Evolutionary conservation across 2,113 vertebrate species (phyloP).

Genomic region (Typhlomys cinereus): DNA sequence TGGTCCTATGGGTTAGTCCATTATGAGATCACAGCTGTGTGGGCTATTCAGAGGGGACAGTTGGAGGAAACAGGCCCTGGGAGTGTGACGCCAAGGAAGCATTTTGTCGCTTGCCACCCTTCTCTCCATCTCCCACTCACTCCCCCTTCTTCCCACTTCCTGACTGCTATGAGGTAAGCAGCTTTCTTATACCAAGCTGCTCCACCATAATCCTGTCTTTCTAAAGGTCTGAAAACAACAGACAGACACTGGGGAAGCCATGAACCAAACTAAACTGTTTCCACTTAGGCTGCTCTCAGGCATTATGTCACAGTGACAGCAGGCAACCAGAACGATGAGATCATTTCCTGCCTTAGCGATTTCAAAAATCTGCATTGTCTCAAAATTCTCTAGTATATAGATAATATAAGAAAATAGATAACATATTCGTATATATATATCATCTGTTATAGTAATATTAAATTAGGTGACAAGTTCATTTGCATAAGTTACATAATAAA

Average conservation of each 20-base stretch:
- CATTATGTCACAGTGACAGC: background rate
- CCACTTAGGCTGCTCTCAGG: background rate
- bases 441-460: background rate
- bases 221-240: background rate
- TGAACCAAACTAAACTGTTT: background rate
- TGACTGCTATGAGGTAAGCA: background rate
- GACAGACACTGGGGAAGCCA: background rate
- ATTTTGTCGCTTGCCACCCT: background rate
- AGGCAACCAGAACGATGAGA: background rate
- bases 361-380: background rate
- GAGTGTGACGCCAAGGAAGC: background rate
- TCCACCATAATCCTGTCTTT: background rate
- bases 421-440: background rate
- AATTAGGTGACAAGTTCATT: background rate
- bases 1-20: too few relatives aligned
- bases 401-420: background rate
- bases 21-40: background rate
- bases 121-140: background rate
- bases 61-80: background rate
- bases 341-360: background rate
- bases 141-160: background rate
- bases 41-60: background rate
- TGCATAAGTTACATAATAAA: slow-evolving; percentile 3
- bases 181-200: background rate
- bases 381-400: background rate